Evolutionary conservation across 2,113 vertebrate species (phyloP), one percentile per base, ranked within the genome.

Genomic region (Phyllostomus hastatus): DNA sequence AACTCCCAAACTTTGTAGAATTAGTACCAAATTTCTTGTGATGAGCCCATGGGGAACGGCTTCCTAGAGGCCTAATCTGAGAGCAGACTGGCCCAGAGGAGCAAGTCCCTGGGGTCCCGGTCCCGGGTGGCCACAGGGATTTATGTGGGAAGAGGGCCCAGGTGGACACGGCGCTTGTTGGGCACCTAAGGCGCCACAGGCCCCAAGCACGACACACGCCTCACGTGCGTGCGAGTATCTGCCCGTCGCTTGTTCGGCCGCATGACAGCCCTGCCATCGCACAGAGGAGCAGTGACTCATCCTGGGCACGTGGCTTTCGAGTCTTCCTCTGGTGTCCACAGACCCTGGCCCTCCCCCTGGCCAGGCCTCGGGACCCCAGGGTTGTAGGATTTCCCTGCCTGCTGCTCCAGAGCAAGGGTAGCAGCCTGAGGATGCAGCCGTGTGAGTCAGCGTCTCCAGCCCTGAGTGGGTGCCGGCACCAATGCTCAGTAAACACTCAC

Each of bases 151-250:
- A 54, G 24, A 66, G 54, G 14, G 33, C 79, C 35, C 20, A 22
- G 38, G 73, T 41, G 26, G 43, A 70, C 72, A 28, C 7, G 16
- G 70, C 16, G 22, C 26, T 73, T 22, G 10, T 3, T 9, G 1
- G 26, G 46, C 3, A 20, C 43, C 16, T 43, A 4, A 54, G 41
- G 46, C 0, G 0, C 59, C 15, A 11, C 54, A 14, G 79, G 76
- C 9, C 89, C 69, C 12, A 57, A 15, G 66, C 14, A 12, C 2
- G 6, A 61, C 76, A 46, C 61, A 19, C 0, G 10, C 1, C 4
- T 43, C 43, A 5, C 0, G 6, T 0, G 24, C 0, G 6, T 0
- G 24, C 11, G 26, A 35, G 12, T 4, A 24, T 22, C 46, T 38
- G 5, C 9, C 3, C 4, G 4, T 43, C 59, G 10, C 50, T 64